These are phyloP conservation scores for Zootermopsis nevadensis DNA, from an alignment of 2,888 invertebrate genomes.

Conservation along the genomic window DNA sequence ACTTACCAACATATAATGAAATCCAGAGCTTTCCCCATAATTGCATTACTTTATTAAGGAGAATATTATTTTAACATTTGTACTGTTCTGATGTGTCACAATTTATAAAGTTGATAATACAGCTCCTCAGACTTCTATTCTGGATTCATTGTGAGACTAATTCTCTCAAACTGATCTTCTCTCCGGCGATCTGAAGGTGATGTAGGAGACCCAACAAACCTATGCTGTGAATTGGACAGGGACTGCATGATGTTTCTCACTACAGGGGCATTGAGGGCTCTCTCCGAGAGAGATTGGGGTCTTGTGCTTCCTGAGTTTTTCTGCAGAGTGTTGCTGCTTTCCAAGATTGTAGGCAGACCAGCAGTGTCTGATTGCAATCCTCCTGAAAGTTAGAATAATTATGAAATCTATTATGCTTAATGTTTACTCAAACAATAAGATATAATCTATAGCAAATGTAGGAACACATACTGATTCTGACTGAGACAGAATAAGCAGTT, in stretches of 20 bases:
- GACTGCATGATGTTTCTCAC: neutral
- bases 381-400: slow-evolving; percentile 5
- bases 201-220: neutral
- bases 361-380: slow-evolving; percentile 17
- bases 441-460: neutral
- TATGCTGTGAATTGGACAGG: neutral
- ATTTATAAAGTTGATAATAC: too few species aligned
- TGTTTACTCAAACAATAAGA: neutral
- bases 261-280: slow-evolving; percentile 60
- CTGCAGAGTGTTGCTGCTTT: slow-evolving; percentile 55
- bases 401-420: neutral
- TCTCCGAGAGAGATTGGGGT: slow-evolving; percentile 66
- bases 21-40: too few species aligned
- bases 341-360: slow-evolving; percentile 63
- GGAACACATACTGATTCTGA: neutral
- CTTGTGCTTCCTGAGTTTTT: slow-evolving; percentile 44
- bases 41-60: too few species aligned
- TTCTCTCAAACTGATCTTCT: slow-evolving; percentile 2
- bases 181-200: neutral
- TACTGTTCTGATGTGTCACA: too few species aligned
- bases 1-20: too few species aligned
- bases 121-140: neutral
- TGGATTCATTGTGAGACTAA: slow-evolving; percentile 7
- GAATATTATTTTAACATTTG: too few species aligned
- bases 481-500: neutral